A percentile compares a stretch with the other conserved stretches of the same genome.
Evolutionary conservation across 35 echinoderm and acorn worm genomes (phyloP).

Genomic region (Eucidaris tribuloides): DNA sequence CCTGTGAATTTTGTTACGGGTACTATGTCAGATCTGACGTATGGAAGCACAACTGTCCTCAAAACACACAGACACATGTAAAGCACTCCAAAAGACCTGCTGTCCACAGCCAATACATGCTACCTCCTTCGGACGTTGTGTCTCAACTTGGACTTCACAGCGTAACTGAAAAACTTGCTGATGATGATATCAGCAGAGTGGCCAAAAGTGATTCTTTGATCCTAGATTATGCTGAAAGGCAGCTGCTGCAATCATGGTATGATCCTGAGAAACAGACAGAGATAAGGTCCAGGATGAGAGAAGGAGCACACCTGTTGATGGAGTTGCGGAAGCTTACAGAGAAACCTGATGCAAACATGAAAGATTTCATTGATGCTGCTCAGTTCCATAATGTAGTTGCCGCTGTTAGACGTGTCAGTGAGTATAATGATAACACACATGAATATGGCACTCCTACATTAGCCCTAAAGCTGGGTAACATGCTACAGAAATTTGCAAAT

Average conservation of each 20-base stretch:
- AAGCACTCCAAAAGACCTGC: slow-evolving; percentile 10
- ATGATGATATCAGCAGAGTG: slow-evolving; percentile 39
- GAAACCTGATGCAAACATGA: slow-evolving; percentile 34
- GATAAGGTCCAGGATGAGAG: slow-evolving; percentile 50
- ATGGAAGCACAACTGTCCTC: slow-evolving; percentile 44
- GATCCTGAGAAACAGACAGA: slow-evolving; percentile 24
- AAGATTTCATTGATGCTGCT: slow-evolving; percentile 41
- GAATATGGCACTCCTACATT: slow-evolving; percentile 27
- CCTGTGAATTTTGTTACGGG: slow-evolving; percentile 49
- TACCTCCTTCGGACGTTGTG: background rate
- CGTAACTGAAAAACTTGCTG: background rate
- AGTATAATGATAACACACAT: slow-evolving; percentile 34
- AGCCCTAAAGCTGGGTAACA: slow-evolving; percentile 42
- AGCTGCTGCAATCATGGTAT: background rate
- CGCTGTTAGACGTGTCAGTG: slow-evolving; percentile 21
- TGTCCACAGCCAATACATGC: slow-evolving; percentile 12
- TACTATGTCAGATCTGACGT: slow-evolving; percentile 29
- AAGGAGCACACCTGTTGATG: slow-evolving; percentile 19
- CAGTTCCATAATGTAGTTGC: slow-evolving; percentile 49
- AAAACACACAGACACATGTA: background rate
- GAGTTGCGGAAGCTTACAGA: slow-evolving; percentile 25
- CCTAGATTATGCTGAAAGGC: slow-evolving; percentile 13
- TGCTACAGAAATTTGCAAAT: background rate
- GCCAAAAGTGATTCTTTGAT: slow-evolving; percentile 51
- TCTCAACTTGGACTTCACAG: background rate